phyloP scores from a whole-genome alignment of 1,140 invertebrate genomes.

The Drosophila bocqueti region DNA sequence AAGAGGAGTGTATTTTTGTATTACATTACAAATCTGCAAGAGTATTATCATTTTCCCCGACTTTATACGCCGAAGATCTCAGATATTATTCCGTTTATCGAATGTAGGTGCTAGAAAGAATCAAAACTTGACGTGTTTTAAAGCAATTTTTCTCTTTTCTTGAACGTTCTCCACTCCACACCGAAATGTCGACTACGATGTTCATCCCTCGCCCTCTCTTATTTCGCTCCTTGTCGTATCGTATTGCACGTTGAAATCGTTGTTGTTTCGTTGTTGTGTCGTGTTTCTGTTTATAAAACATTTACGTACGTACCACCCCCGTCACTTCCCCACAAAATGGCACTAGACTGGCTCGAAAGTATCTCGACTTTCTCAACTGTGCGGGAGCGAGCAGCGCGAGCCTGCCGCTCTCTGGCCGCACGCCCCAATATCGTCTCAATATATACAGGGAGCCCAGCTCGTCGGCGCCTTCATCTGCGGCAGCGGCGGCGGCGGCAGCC shows the following conservation, averaged over 20 bases:
- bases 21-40: not conserved
- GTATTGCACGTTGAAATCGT: conserved; percentile 61
- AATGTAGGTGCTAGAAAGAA: conserved; percentile 18
- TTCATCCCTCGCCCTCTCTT: conserved; percentile 51
- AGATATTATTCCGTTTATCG: not conserved
- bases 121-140: conserved; percentile 42
- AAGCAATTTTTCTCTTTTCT: conserved; percentile 66
- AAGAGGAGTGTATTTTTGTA: no score
- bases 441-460: conserved; percentile 64
- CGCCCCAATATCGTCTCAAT: conserved; percentile 66
- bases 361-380: conserved; percentile 74
- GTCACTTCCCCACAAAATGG: conserved; percentile 1
- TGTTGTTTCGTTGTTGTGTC: conserved; percentile 60
- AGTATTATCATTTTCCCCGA: not conserved
- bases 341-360: conserved; percentile 64
- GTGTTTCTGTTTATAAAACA: conserved; percentile 54
- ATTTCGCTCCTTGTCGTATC: conserved; percentile 59
- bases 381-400: conserved; percentile 64
- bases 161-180: conserved; percentile 61
- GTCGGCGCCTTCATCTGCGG: conserved; percentile 35
- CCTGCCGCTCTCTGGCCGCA: conserved; percentile 54
- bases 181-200: conserved; percentile 53
- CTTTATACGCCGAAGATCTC: not conserved
- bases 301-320: conserved; percentile 30
- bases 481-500: conserved; percentile 60